These are phyloP conservation scores for Drosophila nr. perissopoda DNA, from an alignment of 2,888 invertebrate species.

Conservation along the genomic window DNA sequence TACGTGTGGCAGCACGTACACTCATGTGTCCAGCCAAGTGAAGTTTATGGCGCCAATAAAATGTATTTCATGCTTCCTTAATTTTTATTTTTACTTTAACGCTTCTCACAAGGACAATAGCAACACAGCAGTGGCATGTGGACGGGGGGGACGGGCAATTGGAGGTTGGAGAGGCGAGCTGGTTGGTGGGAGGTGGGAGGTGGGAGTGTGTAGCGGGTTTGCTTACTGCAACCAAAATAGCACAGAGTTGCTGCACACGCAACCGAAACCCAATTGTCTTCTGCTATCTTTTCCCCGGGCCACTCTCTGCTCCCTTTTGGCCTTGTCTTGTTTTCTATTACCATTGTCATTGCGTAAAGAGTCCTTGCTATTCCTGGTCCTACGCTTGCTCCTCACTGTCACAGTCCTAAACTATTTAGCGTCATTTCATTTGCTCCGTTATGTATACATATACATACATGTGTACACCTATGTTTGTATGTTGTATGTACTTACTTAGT, in stretches of 20 bases:
- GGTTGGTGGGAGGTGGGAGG: background rate
- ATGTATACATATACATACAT: conserved; percentile 7
- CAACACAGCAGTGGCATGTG: conserved; percentile 7
- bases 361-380: conserved; percentile 3
- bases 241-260: conserved; percentile 47
- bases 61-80: conserved; percentile 85
- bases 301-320: background rate
- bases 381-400: conserved; percentile 19
- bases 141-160: background rate
- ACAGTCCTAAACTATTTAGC: conserved; percentile 73
- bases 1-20: conserved; percentile 73
- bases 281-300: conserved; percentile 34
- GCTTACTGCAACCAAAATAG: conserved; percentile 37
- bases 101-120: conserved; percentile 65
- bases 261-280: conserved; percentile 55
- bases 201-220: background rate
- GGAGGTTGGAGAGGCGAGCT: background rate
- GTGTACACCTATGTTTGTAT: conserved; percentile 3
- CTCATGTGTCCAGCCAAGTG: conserved; percentile 84
- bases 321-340: conserved; percentile 37
- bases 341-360: conserved; percentile 46
- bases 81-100: conserved; percentile 84
- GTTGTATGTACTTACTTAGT: conserved; percentile 1
- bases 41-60: conserved; percentile 85
- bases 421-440: conserved; percentile 63